These are phyloP conservation scores for Phalacrocorax brasilianus DNA, from an alignment of 2,113 vertebrate genomes.

Conservation along the genomic window DNA sequence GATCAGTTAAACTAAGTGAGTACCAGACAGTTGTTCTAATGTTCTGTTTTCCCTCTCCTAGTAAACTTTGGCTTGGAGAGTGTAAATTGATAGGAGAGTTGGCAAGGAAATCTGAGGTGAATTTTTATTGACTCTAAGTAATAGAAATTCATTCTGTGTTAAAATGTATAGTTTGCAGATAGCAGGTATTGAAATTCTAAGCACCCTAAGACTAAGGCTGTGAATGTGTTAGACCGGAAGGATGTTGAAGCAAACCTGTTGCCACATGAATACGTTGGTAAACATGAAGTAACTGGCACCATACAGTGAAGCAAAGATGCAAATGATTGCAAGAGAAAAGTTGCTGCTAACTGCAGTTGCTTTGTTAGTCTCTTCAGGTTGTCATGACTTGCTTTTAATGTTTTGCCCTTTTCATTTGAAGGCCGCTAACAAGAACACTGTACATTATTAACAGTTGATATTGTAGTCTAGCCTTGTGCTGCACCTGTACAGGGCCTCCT, in stretches of 20 bases:
- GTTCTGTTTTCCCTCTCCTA: not conserved
- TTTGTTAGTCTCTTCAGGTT: not conserved
- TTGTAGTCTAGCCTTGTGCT: not conserved
- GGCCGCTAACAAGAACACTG: not conserved
- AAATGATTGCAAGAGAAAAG: not conserved
- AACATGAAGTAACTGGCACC: not conserved
- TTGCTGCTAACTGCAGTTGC: not conserved
- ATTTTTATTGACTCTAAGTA: not conserved
- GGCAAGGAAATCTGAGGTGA: not conserved
- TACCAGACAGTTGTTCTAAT: conserved; percentile 17
- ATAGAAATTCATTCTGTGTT: not conserved
- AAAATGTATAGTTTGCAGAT: not conserved
- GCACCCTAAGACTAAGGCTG: not conserved
- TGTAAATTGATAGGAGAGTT: not conserved
- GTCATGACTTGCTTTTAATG: not conserved
- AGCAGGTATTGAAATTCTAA: not conserved
- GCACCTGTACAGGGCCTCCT: not conserved
- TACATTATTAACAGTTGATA: not conserved
- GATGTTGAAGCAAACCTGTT: not conserved
- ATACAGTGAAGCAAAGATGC: not conserved
- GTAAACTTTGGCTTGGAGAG: accelerated
- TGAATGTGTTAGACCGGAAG: accelerated
- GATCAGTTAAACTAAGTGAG: conserved; percentile 98
- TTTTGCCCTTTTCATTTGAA: not conserved
- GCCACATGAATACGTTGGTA: not conserved